These are phyloP conservation scores for Oscheius sp. DNA, from an alignment of 2,888 invertebrate genomes.

Conservation along the genomic window DNA sequence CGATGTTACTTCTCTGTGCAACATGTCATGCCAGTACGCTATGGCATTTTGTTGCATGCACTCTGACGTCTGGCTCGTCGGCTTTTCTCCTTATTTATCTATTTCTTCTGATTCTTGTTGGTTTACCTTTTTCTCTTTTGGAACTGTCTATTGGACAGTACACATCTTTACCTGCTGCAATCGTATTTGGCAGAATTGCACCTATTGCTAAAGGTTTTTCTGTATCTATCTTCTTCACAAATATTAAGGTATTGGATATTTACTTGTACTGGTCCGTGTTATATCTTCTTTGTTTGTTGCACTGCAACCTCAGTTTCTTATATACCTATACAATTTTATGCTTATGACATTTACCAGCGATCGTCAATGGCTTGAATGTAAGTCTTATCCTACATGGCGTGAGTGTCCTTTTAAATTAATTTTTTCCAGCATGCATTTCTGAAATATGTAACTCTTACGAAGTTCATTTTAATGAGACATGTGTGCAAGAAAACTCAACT, in stretches of 20 bases:
- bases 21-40: conserved; percentile 6
- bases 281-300: background rate
- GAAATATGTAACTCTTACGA: background rate
- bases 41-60: conserved; percentile 1
- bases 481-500: background rate
- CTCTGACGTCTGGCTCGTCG: background rate
- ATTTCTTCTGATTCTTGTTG: background rate
- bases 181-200: conserved; percentile 20
- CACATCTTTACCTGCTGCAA: conserved; percentile 18
- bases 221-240: too few species aligned
- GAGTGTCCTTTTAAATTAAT: background rate
- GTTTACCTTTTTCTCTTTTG: background rate
- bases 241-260: conserved; percentile 18
- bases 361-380: conserved; percentile 13
- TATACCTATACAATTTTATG: conserved; percentile 20
- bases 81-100: conserved; percentile 22
- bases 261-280: conserved; percentile 21
- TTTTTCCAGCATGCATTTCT: background rate
- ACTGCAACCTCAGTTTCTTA: conserved; percentile 15
- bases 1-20: conserved; percentile 5
- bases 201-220: conserved; percentile 18
- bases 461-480: background rate
- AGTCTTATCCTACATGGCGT: conserved; percentile 9
- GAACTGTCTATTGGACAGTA: conserved; percentile 27
- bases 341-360: conserved; percentile 3